Base-by-base conservation (phyloP, 2,888 invertebrate genomes). In the Notodonta ziczac region DNA sequence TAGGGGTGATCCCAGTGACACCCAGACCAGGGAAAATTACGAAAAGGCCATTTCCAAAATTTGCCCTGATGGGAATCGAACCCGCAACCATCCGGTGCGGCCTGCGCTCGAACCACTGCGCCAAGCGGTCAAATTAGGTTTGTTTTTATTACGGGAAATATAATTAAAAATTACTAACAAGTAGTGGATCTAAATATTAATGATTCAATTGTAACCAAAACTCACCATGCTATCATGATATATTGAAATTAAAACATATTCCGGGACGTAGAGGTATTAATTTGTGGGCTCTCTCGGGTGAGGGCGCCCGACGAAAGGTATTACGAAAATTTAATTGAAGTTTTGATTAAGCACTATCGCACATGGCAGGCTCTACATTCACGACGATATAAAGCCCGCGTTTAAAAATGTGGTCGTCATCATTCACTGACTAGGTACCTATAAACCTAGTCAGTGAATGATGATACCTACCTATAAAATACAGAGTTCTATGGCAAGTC, bases 291-390 rank as follows among this genome's bases (percentile, higher is more conserved):
- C 82, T 83, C 83, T 62, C 81, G 80, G 76, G 79, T 78, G 86
- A 83, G 81, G 77, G 76, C 78, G 78, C 77, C 74, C 81, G 83
- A 81, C 81, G 88, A 87, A 88, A 88, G 87, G 89, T 87, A 87
- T 89, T 87, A 89, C 86, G 86, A 81, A 87, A 89, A 89, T 90
- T 90, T 91, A 91, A 91, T 91, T 91, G 89, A 90, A 89, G 86
- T 89, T 90, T 90, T 88, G 89, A 91, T 90, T 87, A 90, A 88
- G 83, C 83, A 88, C 87, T 88, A 87, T 88, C 85, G 81, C 81
- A 84, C 74, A 80, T 81, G 82, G 78, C 84, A 85, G 82, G 66
- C 77, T 78, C 74, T 67, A 70, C 67, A 67, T 70, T 58, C 61
- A 60, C 62, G 63, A 73, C 69, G 72, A 60, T 76, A 68, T 70